phyloP scores from a whole-genome alignment of 2,888 invertebrate genomes.

The Napeogenes inachia region DNA sequence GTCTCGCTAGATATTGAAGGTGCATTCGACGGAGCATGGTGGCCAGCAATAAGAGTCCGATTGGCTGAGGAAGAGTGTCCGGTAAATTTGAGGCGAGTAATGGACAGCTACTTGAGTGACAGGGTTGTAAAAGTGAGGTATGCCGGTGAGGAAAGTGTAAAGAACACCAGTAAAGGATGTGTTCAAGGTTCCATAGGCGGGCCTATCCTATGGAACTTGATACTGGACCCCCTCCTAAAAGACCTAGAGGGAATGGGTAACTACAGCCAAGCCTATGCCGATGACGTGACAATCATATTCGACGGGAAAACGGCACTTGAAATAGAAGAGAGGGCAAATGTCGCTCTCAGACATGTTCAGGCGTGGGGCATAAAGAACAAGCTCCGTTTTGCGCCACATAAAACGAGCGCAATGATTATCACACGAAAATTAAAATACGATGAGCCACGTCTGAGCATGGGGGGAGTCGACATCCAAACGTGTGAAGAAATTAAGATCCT shows the following conservation, averaged over 20 bases:
- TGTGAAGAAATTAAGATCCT: too few relatives aligned
- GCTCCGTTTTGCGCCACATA: too few relatives aligned
- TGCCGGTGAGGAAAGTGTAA: slow-evolving; percentile 2
- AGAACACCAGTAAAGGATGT: slow-evolving; percentile 16
- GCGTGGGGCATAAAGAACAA: not conserved
- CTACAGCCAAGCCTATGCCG: slow-evolving; percentile 26
- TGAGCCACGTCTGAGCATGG: too few relatives aligned
- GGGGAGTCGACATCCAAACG: too few relatives aligned
- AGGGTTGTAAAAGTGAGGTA: slow-evolving; percentile 13
- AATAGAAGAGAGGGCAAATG: not conserved
- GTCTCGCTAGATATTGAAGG: too few relatives aligned
- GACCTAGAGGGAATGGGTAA: slow-evolving; percentile 13
- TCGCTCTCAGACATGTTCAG: slow-evolving; percentile 2
- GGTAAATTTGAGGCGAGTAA: slow-evolving; percentile 2
- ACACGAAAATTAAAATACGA: too few relatives aligned
- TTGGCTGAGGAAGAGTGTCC: slow-evolving; percentile 12
- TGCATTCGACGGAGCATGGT: too few relatives aligned
- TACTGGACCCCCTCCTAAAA: slow-evolving; percentile 24
- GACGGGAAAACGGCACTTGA: slow-evolving; percentile 9
- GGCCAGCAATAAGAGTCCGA: too few relatives aligned
- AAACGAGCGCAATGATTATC: too few relatives aligned
- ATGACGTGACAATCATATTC: slow-evolving; percentile 18
- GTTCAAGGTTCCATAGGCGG: slow-evolving; percentile 24
- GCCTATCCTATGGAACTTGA: slow-evolving; percentile 27
- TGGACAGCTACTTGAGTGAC: slow-evolving; percentile 14